Percentiles rank a stretch among this genome's conserved stretches.
These are phyloP conservation scores for Drosophila lacicola DNA, from an alignment of 2,888 invertebrate species.

Conservation along the genomic window DNA sequence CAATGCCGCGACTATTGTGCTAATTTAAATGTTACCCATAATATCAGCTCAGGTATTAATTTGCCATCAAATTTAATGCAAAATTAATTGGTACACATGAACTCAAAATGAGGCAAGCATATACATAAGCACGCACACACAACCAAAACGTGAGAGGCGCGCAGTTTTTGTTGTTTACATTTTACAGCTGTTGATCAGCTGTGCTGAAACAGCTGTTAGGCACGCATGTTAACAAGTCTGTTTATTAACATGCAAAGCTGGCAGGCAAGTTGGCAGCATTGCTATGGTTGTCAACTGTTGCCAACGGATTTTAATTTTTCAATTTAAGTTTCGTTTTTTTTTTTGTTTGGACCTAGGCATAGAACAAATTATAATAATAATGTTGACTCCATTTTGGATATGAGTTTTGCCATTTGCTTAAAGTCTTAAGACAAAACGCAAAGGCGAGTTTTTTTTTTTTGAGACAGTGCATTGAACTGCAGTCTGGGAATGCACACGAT, in stretches of 20 bases:
- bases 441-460: constrained; percentile 2
- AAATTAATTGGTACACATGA: constrained; percentile 41
- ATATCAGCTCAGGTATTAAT: neutral
- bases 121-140: constrained; percentile 12
- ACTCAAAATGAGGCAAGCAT: constrained; percentile 24
- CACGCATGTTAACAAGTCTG: constrained; percentile 38
- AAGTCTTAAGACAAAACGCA: constrained; percentile 14
- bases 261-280: constrained; percentile 33
- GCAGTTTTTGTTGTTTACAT: constrained; percentile 72
- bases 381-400: neutral
- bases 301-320: constrained; percentile 10
- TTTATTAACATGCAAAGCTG: constrained; percentile 24
- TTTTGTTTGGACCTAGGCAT: no score
- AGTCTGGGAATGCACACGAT: constrained; percentile 46
- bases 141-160: constrained; percentile 41
- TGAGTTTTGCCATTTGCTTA: neutral
- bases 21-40: constrained; percentile 36
- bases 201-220: constrained; percentile 47
- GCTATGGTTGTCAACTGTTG: constrained; percentile 35
- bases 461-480: constrained; percentile 72
- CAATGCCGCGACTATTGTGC: constrained; percentile 34
- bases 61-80: constrained; percentile 14
- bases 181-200: constrained; percentile 61
- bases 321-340: constrained; percentile 1
- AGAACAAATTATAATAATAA: neutral